Conservation (phyloP, 2,888 invertebrate genomes). For the Microchrysa polita region DNA sequence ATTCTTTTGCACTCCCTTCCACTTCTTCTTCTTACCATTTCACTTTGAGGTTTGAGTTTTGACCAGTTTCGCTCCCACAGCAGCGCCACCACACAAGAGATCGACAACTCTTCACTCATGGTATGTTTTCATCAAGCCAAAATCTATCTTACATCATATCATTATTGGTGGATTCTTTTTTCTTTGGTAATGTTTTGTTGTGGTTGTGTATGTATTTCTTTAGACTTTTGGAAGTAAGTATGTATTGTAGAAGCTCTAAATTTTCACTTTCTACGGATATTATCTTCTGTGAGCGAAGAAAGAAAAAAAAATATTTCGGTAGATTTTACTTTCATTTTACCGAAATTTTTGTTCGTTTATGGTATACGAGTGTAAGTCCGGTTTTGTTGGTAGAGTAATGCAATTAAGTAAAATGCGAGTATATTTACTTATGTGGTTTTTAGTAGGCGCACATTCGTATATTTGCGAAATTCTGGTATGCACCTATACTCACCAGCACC, state of each 20-base stretch:
- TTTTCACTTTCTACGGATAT: slow-evolving; percentile 36
- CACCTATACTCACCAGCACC: no score
- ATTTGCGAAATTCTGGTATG: not conserved
- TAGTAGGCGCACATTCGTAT: no score
- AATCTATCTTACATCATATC: no score
- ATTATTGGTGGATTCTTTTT: no score
- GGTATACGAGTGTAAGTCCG: not conserved
- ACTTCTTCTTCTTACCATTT: not conserved
- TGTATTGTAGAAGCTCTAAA: slow-evolving; percentile 20
- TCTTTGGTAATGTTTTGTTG: slow-evolving; percentile 7
- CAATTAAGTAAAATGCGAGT: not conserved
- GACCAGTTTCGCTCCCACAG: no score
- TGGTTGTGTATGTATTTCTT: no score
- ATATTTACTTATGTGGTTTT: not conserved
- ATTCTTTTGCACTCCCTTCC: not conserved
- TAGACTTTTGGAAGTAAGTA: slow-evolving; percentile 21
- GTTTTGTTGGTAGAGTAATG: slow-evolving; percentile 7
- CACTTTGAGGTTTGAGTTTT: not conserved
- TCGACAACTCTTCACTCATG: no score
- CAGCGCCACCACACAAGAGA: no score
- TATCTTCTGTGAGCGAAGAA: no score
- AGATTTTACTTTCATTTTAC: slow-evolving; percentile 37
- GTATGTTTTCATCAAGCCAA: no score
- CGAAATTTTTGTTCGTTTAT: not conserved
- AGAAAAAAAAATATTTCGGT: slow-evolving; percentile 28